Percentiles rank a stretch among this genome's conserved stretches.
Conservation (phyloP, 2,797 vertebrate genomes). For the Austrolebias charrua region DNA sequence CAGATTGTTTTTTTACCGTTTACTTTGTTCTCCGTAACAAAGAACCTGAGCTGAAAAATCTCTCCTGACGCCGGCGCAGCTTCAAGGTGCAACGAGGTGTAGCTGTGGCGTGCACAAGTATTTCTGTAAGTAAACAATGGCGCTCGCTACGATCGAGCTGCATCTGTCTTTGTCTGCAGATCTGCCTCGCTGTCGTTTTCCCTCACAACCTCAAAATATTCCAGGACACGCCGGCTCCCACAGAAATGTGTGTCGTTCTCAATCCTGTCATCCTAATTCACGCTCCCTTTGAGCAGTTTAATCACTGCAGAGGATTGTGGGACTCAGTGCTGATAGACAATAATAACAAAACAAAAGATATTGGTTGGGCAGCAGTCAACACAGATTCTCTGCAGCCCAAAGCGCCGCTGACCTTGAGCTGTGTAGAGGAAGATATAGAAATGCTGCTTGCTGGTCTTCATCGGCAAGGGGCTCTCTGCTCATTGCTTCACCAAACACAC, state of each 20-base stretch:
- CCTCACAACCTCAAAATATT: conserved; percentile 44
- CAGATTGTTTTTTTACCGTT: conserved; percentile 2
- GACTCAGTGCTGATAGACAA: conserved; percentile 39
- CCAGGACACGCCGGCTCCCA: conserved; percentile 42
- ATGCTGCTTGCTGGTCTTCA: conserved; percentile 23
- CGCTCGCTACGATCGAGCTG: conserved; percentile 31
- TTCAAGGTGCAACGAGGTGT: conserved; percentile 48
- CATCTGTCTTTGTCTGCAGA: conserved; percentile 51
- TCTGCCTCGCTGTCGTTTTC: conserved; percentile 33
- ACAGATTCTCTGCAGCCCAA: conserved; percentile 28
- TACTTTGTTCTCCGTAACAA: conserved; percentile 22
- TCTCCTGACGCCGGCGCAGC: conserved; percentile 6
- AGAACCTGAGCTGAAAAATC: conserved; percentile 7
- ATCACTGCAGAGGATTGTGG: conserved; percentile 65
- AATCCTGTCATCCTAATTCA: conserved; percentile 65
- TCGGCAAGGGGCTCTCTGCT: background rate
- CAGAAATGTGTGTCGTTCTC: conserved; percentile 49
- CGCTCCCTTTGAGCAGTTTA: conserved; percentile 63
- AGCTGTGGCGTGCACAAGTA: conserved; percentile 33
- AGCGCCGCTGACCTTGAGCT: conserved; percentile 51
- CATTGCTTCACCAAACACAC: conserved; percentile 2
- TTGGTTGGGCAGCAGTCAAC: conserved; percentile 31
- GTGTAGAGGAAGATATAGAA: conserved; percentile 28
- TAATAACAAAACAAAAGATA: conserved; percentile 44
- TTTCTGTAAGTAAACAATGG: conserved; percentile 66